Evolutionary conservation across 1,140 invertebrate species (phyloP).

Genomic region (Trissolcus basalis): DNA sequence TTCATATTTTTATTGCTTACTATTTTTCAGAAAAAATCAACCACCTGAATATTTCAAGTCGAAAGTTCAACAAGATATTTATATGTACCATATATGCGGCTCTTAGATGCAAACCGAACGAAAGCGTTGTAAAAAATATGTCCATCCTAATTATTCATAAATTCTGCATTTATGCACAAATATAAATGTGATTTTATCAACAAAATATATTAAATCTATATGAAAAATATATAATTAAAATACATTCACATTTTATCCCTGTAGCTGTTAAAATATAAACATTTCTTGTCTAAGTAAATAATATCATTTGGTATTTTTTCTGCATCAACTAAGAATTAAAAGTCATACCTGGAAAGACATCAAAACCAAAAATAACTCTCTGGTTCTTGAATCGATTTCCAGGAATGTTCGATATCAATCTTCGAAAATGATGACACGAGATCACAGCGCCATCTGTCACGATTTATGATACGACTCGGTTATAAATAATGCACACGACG

Average conservation of each 20-base stretch:
- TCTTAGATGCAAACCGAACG: too few species aligned
- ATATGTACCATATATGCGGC: too few species aligned
- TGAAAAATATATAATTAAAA: too few species aligned
- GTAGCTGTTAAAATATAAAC: too few species aligned
- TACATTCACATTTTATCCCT: too few species aligned
- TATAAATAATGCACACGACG: constrained; percentile 8
- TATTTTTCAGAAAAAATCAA: background rate
- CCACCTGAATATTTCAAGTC: background rate
- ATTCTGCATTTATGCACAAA: too few species aligned
- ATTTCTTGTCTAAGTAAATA: too few species aligned
- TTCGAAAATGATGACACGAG: background rate
- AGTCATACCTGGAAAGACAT: background rate
- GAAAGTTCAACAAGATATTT: background rate
- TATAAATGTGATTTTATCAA: too few species aligned
- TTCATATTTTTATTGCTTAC: background rate
- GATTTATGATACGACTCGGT: constrained; percentile 14
- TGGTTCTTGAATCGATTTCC: background rate
- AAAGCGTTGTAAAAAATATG: too few species aligned
- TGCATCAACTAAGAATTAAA: background rate
- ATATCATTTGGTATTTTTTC: too few species aligned
- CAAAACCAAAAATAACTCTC: background rate
- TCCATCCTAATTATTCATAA: too few species aligned
- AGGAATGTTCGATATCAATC: background rate
- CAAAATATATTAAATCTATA: too few species aligned
- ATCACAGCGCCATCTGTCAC: constrained; percentile 29